Evolutionary conservation across 2,888 invertebrate genomes (phyloP), one percentile per base, ranked within the genome.

Genomic region (Brachycybe producta): DNA sequence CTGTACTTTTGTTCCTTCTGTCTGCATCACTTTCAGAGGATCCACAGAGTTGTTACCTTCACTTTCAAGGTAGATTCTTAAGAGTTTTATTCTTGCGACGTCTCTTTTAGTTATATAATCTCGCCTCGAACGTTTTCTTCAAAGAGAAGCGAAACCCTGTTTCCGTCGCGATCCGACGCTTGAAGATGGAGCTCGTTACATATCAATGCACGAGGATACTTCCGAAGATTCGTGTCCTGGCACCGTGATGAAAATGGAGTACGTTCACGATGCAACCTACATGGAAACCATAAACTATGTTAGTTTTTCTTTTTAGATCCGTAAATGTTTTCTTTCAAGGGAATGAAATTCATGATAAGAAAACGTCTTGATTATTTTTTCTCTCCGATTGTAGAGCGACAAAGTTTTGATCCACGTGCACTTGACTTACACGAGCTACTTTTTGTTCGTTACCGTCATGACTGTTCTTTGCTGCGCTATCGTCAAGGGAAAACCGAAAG

Each of bases 401-500:
- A 56, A 63, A 21, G 66, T 67, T 1, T 57, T 66, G 48, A 66
- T 68, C 42, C 67, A 67, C 57, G 59, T 67, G n/a, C 68, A 67
- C 52, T 54, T 68, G 53, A 64, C 67, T 63, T 65, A 67, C 56
- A 67, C 68, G 5, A 66, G 65, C 49, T 67, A 65, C 55, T 68
- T 68, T 57, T 60, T 68, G 49, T 66, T 68, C 57, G 65, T 67
- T 27, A 67, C 67, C 67, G 65, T 66, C 2, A 59, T 68, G 49
- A 67, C 65, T 3, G 53, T 68, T 11, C 58, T 67, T 52, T 64
- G 65, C 52, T 68, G 65, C 54, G 67, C 66, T 19, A 49, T 65
- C 3, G 58, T 68, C 38, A 62, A 60, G 53, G 65, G 67, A 7
- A 58, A 61, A 34, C 59, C 61, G 27, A 54, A 49, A 17, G 8